Conservation (phyloP, 92 coral and sea anemone genomes). For the Metridium senile region DNA sequence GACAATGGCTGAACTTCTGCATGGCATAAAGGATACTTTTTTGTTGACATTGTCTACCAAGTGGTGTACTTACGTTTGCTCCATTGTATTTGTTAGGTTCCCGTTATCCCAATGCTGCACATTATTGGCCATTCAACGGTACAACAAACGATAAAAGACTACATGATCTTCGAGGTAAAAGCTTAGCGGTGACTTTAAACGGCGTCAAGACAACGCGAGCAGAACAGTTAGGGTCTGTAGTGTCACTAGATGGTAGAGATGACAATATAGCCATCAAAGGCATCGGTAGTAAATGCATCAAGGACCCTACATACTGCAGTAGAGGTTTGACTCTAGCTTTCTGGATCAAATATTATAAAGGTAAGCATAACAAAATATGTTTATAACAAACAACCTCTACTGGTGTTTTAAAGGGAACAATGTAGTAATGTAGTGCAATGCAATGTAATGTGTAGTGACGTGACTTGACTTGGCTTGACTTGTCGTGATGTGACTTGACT, state of each 20-base stretch:
- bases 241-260: slow-evolving; percentile 71
- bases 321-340: slow-evolving; percentile 85
- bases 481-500: too few species aligned
- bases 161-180: slow-evolving; percentile 72
- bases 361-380: too few species aligned
- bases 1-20: too few species aligned
- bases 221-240: slow-evolving; percentile 81
- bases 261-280: slow-evolving; percentile 41
- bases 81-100: slow-evolving; percentile 18
- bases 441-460: too few species aligned
- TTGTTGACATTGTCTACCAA: too few species aligned
- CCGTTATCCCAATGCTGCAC: slow-evolving; percentile 60
- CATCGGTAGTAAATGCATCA: slow-evolving; percentile 59
- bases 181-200: slow-evolving; percentile 36
- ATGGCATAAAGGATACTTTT: too few species aligned
- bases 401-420: too few species aligned
- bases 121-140: slow-evolving; percentile 76
- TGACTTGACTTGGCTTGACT: too few species aligned
- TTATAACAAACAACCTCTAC: too few species aligned
- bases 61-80: not conserved
- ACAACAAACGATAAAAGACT: slow-evolving; percentile 31
- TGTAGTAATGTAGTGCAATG: too few species aligned
- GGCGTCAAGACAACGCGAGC: slow-evolving; percentile 65
- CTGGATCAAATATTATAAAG: slow-evolving; percentile 74
- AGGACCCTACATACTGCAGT: slow-evolving; percentile 70